Evolutionary conservation across 2,888 invertebrate genomes (phyloP).

Genomic region (Drosophila anomelani): DNA sequence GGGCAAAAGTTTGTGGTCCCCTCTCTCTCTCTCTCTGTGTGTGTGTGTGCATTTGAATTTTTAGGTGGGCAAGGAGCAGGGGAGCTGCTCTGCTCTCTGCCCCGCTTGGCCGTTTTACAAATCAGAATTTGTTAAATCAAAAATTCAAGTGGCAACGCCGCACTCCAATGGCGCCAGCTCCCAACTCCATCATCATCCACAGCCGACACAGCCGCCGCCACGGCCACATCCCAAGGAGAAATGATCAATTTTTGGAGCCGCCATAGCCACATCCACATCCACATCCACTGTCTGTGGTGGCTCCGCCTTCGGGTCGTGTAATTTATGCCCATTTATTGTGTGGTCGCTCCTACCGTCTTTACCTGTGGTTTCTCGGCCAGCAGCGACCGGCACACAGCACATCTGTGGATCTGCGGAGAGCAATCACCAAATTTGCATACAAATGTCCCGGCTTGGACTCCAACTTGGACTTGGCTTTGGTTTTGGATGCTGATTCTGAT

Average conservation of each 20-base stretch:
- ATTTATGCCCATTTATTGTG: constrained; percentile 79
- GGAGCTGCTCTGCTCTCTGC: constrained; percentile 14
- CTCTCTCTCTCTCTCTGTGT: background rate
- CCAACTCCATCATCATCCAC: constrained; percentile 21
- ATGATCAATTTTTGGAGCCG: constrained; percentile 67
- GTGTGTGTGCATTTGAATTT: constrained; percentile 37
- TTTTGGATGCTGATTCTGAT: background rate
- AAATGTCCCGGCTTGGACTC: constrained; percentile 26
- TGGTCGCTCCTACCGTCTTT: constrained; percentile 74
- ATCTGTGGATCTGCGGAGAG: constrained; percentile 23
- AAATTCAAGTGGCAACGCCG: constrained; percentile 78
- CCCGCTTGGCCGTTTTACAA: constrained; percentile 66
- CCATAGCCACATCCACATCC: background rate
- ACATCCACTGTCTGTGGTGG: constrained; percentile 3
- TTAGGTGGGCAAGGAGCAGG: background rate
- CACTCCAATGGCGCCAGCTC: constrained; percentile 67
- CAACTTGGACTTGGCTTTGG: background rate
- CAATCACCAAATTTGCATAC: constrained; percentile 44
- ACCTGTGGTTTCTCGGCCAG: constrained; percentile 66
- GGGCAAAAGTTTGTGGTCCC: constrained; percentile 61
- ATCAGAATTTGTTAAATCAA: constrained; percentile 78
- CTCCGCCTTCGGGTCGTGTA: constrained; percentile 66
- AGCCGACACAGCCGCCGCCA: constrained; percentile 10
- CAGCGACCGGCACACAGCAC: background rate
- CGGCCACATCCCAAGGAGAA: constrained; percentile 49